Base-by-base conservation (phyloP, 2,888 invertebrate genomes). In the Diplazon laetatorius region DNA sequence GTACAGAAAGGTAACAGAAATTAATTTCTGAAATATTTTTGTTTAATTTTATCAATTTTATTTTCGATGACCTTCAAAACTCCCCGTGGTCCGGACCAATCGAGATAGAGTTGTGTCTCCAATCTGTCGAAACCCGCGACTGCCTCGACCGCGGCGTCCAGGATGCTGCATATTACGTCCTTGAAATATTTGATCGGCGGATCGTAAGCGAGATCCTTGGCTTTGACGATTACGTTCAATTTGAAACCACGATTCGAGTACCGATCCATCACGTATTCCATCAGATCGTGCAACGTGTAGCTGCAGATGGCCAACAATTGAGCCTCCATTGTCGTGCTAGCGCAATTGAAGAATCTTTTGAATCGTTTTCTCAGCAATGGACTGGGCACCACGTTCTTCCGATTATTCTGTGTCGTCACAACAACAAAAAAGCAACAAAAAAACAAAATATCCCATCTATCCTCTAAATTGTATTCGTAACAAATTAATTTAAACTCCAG, bases 281-380 rank as follows among this genome's bases (percentile, higher is more conserved):
- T 94, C 88, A 94, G 97, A 84, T 96, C 95, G 63, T 93, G 91
- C 84, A 98, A 93, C n/a, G 97, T 97, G 82, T 94, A 93, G 70
- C 97, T 92, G 84, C 96, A 96, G 50, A 97, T 91, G 6, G 94
- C 94, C 88, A 97, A 96, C 66, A 98, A 92, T 87, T 97, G 96
- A 83, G 95, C 95, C 0, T 97, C 96, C 98, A 98, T 98, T 71
- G 98, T 92, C 50, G 96, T 95, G 0, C 95, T 95, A 0, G 96
- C 94, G 85, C 97, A 96, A 89, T 97, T 95, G 89, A 96, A 98
- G 91, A 97, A 98, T 44, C 94, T 93, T 85, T 93, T 94, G 90
- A 97, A 94, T 87, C 94, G 93, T 37, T 93, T 93, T 18, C 92
- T 93, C 82, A 95, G 94, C 68, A 94, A 92, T 0, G 95, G 93